Conservation (phyloP, 2,797 vertebrate species). For the Hippopotamyrus pictus region DNA sequence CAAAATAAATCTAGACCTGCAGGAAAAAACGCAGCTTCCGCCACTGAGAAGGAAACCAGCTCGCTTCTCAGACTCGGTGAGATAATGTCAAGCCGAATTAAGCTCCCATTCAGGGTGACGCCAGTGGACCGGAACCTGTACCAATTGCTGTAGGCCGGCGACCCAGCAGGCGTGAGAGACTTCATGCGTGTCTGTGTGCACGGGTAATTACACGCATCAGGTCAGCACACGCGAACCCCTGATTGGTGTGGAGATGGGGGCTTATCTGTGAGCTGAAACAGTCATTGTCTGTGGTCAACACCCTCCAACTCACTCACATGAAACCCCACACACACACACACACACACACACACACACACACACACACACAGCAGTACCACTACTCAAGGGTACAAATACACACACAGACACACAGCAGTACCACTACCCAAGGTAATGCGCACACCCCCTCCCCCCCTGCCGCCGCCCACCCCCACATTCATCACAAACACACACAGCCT, state of each 20-base stretch:
- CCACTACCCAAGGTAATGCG: not conserved
- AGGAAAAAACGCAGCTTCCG: not conserved
- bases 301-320: not conserved
- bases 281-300: not conserved
- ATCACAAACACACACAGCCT: not conserved
- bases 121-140: not conserved
- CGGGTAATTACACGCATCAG: not conserved
- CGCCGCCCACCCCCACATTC: not conserved
- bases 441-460: not conserved
- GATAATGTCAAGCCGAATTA: not conserved
- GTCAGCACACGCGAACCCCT: not conserved
- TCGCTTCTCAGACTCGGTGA: not conserved
- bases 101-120: not conserved
- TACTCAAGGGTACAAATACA: not conserved
- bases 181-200: not conserved
- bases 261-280: not conserved
- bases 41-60: not conserved
- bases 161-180: not conserved
- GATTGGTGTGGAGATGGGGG: not conserved
- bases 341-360: not conserved
- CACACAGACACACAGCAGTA: not conserved
- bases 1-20: not conserved
- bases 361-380: too few relatives aligned
- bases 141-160: not conserved
- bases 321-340: not conserved